Percentiles rank a stretch among this genome's conserved stretches.
These are phyloP conservation scores for Caenorhabditis briggsae DNA, from an alignment of 1,140 invertebrate species.

Conservation along the genomic window DNA sequence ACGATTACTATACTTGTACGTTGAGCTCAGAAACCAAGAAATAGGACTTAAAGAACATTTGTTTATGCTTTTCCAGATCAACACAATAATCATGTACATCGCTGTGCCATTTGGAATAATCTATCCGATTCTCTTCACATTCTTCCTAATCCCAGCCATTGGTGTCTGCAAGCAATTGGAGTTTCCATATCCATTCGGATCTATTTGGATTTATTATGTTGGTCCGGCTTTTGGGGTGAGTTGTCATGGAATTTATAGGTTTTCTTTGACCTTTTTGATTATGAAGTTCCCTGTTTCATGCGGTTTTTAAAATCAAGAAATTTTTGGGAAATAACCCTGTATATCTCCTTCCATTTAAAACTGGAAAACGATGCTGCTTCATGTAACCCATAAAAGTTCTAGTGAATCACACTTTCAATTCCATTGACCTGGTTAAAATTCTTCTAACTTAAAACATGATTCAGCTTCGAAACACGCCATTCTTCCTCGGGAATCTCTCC, in stretches of 20 bases:
- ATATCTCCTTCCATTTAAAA: too few species aligned
- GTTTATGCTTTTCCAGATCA: slow-evolving; percentile 47
- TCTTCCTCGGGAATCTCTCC: slow-evolving; percentile 8
- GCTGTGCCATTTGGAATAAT: slow-evolving; percentile 2
- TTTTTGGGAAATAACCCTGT: too few species aligned
- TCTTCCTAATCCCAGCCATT: slow-evolving; percentile 18
- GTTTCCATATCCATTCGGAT: slow-evolving; percentile 22
- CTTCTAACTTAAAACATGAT: neutral
- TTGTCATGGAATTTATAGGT: neutral
- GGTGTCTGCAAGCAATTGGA: slow-evolving; percentile 19
- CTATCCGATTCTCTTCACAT: slow-evolving; percentile 42
- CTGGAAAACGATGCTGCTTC: too few species aligned
- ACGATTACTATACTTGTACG: too few species aligned
- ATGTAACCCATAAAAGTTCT: too few species aligned
- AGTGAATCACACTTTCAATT: neutral
- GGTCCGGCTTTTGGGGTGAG: slow-evolving; percentile 19
- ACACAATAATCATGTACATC: slow-evolving; percentile 13
- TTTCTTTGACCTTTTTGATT: neutral
- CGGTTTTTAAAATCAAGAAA: too few species aligned
- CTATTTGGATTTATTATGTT: slow-evolving; percentile 33
- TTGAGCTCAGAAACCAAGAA: neutral
- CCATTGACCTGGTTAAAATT: neutral
- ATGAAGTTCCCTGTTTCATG: too few species aligned
- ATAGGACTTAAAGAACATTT: neutral
- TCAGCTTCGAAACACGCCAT: slow-evolving; percentile 40